A percentile compares a stretch with the other conserved stretches of the same genome.
Conservation (phyloP, 2,797 vertebrate genomes). For the Emydoidea blandingii region DNA sequence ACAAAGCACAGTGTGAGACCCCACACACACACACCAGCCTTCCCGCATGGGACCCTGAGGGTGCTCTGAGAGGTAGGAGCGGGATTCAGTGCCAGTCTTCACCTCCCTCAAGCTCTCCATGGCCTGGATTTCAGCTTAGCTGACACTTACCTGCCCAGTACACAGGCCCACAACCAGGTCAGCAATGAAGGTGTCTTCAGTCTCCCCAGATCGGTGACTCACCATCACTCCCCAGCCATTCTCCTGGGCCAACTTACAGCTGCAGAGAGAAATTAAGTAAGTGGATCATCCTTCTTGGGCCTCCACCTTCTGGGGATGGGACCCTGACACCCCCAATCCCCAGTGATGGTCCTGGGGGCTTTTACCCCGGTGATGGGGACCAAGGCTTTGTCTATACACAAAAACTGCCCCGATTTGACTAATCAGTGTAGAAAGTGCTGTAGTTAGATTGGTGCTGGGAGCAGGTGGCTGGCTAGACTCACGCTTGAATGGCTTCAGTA, state of each 20-base stretch:
- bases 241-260: slow-evolving; percentile 95
- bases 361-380: neutral
- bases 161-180: slow-evolving; percentile 95
- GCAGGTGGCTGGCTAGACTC: slow-evolving; percentile 65
- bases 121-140: neutral
- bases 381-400: neutral
- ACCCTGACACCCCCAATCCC: neutral
- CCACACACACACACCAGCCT: neutral
- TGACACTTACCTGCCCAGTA: slow-evolving; percentile 90
- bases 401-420: neutral
- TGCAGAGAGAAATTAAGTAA: slow-evolving; percentile 59
- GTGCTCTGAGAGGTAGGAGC: neutral
- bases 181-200: slow-evolving; percentile 94
- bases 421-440: neutral
- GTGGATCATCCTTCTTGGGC: neutral
- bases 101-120: neutral
- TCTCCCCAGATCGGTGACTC: slow-evolving; percentile 95
- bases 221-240: slow-evolving; percentile 97
- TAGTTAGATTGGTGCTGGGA: neutral
- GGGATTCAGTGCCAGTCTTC: neutral
- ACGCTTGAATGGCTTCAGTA: slow-evolving; percentile 95
- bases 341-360: neutral
- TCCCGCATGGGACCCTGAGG: neutral
- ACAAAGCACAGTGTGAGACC: slow-evolving; percentile 31
- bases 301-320: neutral